Percentiles rank a stretch among this genome's conserved stretches.
phyloP scores from a whole-genome alignment of 2,888 invertebrate genomes.

The Muschampia staudingeri region DNA sequence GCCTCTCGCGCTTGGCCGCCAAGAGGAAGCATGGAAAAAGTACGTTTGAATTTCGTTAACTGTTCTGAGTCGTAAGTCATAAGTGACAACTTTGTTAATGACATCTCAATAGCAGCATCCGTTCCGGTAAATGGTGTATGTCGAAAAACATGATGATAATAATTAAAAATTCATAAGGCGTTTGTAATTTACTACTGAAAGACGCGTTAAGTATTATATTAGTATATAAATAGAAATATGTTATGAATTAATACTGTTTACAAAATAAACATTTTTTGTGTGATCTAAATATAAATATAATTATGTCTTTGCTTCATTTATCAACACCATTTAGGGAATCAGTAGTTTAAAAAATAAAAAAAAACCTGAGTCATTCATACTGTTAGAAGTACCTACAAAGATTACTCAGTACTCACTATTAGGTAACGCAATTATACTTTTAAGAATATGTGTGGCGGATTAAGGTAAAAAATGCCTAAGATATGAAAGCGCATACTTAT shows the following conservation, averaged over 20 bases:
- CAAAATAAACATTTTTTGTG: background rate
- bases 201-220: background rate
- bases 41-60: slow-evolving; percentile 77
- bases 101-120: slow-evolving; percentile 79
- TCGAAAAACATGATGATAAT: slow-evolving; percentile 67
- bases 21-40: slow-evolving; percentile 80
- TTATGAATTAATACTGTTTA: background rate
- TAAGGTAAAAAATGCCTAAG: background rate
- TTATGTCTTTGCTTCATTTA: background rate
- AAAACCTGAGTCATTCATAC: too few species aligned
- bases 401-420: background rate
- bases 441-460: background rate
- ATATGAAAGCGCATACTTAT: background rate
- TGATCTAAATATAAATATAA: background rate
- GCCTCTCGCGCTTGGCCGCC: slow-evolving; percentile 74
- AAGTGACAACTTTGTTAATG: slow-evolving; percentile 53
- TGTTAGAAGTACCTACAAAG: too few species aligned
- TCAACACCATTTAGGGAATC: background rate
- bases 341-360: too few species aligned
- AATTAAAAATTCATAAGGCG: slow-evolving; percentile 39
- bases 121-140: slow-evolving; percentile 74
- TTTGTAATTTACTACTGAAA: slow-evolving; percentile 10
- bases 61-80: slow-evolving; percentile 56
- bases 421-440: background rate
- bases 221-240: too few species aligned